Evolutionary conservation across 2,797 vertebrate species (phyloP).

Genomic region (Sebastes goodei): DNA sequence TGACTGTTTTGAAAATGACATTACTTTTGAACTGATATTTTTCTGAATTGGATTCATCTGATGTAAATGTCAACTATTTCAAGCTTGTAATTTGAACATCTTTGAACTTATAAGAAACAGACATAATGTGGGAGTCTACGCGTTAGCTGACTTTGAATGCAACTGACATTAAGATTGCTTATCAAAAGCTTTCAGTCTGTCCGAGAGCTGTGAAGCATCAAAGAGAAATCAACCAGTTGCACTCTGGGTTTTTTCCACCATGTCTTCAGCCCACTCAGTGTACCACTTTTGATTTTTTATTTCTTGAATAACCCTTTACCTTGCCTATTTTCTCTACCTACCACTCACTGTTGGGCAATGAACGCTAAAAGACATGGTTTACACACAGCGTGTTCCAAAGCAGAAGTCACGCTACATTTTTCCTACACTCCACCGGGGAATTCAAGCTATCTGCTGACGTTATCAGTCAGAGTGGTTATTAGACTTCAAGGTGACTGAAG

Average conservation of each 20-base stretch:
- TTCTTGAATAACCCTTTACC: constrained; percentile 24
- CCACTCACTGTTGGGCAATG: neutral
- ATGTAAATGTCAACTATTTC: constrained; percentile 48
- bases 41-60: constrained; percentile 33
- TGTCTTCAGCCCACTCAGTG: constrained; percentile 35
- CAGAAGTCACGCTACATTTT: constrained; percentile 33
- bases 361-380: constrained; percentile 26
- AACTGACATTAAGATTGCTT: constrained; percentile 44
- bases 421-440: constrained; percentile 11
- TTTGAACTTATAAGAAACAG: constrained; percentile 51
- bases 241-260: neutral
- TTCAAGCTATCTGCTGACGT: constrained; percentile 30
- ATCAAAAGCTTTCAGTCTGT: constrained; percentile 63
- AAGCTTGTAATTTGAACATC: constrained; percentile 39
- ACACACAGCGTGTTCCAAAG: neutral
- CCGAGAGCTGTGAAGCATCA: constrained; percentile 44
- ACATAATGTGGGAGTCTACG: constrained; percentile 42
- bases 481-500: constrained; percentile 51
- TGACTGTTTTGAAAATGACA: constrained; percentile 16
- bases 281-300: constrained; percentile 18
- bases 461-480: constrained; percentile 34
- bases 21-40: constrained; percentile 43
- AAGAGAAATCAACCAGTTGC: constrained; percentile 40
- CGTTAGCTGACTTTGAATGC: constrained; percentile 38
- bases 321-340: neutral